Evolutionary conservation across 2,113 vertebrate genomes (phyloP), one percentile per base, ranked within the genome.

Genomic region (Okapia johnstoni): DNA sequence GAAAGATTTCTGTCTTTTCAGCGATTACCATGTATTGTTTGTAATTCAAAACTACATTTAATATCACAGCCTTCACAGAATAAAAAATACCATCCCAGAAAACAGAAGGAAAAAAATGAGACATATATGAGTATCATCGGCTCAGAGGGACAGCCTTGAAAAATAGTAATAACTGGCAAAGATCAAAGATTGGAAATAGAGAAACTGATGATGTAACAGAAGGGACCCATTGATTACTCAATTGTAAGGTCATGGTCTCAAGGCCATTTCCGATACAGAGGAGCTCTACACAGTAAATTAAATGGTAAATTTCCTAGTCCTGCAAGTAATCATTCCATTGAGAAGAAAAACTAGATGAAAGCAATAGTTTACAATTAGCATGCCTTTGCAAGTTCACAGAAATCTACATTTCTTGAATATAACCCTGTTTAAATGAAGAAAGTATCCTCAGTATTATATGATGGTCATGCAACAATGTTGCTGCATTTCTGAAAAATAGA

Each of bases 21-120:
- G 80, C 30, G 88, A 86, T 63, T 96, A 97, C 88, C 96, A 81
- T 93, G 95, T 48, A 97, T 83, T 63, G 84, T 96, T 97, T 98
- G 50, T 95, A 87, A 98, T 90, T 96, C 96, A 97, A 97, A 89
- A 93, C 92, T 96, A 97, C 97, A 98, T 12, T 58, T 90, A 73
- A 50, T 40, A 13, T 86, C 91, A 86, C 15, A 85, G 91, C 21
- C 23, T 58, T 93, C 93, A 96, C 94, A 97, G 96, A 94, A 97
- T 84, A 15, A 88, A 96, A 94, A 97, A 30, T 19, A 91, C 43
- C 5, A 85, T 81, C 33, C 73, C 84, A 92, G 76, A 91, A 97
- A 97, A 95, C 73, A 52, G 52, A 70, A 60, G 58, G 6, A 30
- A 77, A 96, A 95, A 89, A 85, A 28, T 36, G 25, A 95, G 60